Evolutionary conservation across 1,140 invertebrate species (phyloP).

Genomic region (Chymomyza costata): DNA sequence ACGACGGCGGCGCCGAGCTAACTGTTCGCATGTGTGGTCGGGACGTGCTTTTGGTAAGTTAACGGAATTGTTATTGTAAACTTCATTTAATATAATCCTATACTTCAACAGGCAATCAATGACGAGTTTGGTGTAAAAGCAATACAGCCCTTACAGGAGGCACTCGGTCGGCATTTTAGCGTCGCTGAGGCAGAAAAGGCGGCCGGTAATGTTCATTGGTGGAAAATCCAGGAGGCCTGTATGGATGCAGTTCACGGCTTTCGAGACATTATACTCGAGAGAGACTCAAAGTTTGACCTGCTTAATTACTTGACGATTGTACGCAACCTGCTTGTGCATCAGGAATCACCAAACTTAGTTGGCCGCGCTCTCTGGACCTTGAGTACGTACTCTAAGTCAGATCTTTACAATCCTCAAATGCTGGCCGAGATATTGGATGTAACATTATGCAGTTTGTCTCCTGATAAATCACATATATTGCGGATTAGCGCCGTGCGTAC

Average conservation of each 20-base stretch:
- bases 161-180: constrained; percentile 81
- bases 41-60: constrained; percentile 79
- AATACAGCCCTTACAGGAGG: constrained; percentile 79
- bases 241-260: constrained; percentile 81
- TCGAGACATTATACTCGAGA: constrained; percentile 78
- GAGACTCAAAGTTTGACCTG: constrained; percentile 81
- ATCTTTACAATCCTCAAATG: constrained; percentile 66
- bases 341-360: constrained; percentile 80
- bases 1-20: constrained; percentile 82
- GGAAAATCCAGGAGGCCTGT: constrained; percentile 87
- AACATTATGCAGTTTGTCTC: constrained; percentile 57
- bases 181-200: constrained; percentile 77
- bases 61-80: background rate
- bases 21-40: constrained; percentile 86
- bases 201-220: constrained; percentile 79
- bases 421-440: constrained; percentile 61
- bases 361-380: constrained; percentile 84
- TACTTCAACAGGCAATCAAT: constrained; percentile 77
- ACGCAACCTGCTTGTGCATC: constrained; percentile 59
- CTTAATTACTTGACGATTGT: constrained; percentile 81
- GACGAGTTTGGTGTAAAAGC: constrained; percentile 80
- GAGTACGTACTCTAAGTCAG: constrained; percentile 80
- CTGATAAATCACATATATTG: constrained; percentile 62
- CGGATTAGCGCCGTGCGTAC: constrained; percentile 63
- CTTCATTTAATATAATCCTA: background rate